phyloP scores from a whole-genome alignment of 2,113 vertebrate genomes.

The Nanger granti region DNA sequence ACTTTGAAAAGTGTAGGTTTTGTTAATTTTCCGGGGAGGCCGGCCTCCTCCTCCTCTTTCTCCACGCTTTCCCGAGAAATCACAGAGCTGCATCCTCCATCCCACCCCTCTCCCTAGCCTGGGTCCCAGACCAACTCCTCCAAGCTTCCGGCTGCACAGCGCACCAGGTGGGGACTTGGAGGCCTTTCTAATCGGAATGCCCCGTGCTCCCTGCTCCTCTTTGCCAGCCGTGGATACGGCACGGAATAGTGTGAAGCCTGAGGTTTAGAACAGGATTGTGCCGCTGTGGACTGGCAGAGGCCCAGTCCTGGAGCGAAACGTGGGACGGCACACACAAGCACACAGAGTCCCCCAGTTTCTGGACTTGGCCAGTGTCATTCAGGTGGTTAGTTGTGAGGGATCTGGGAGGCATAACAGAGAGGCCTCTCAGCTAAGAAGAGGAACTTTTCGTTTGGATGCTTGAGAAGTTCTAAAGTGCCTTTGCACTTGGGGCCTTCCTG shows the following conservation, averaged over 20 bases:
- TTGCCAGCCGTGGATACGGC: background rate
- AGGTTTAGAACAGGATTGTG: background rate
- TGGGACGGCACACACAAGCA: background rate
- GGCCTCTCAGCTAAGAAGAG: background rate
- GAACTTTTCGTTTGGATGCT: background rate
- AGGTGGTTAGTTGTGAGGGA: background rate
- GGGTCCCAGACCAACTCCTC: background rate
- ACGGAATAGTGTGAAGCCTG: background rate
- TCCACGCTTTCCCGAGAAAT: conserved; percentile 51
- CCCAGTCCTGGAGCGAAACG: background rate
- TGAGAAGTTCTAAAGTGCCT: background rate
- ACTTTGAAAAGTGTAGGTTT: conserved; percentile 73
- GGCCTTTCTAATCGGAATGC: background rate
- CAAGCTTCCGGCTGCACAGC: background rate
- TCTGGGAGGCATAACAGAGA: background rate
- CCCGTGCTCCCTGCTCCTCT: background rate
- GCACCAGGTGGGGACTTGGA: conserved; percentile 38
- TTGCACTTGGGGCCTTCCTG: background rate
- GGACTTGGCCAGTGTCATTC: background rate
- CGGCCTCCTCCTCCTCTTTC: conserved; percentile 42
- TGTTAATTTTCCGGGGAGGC: conserved; percentile 69
- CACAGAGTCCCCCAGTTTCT: background rate
- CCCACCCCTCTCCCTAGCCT: background rate
- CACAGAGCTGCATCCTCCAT: background rate
- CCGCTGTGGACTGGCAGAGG: background rate